phyloP scores from a whole-genome alignment of 2,113 vertebrate species.

The Engraulis encrasicolus region DNA sequence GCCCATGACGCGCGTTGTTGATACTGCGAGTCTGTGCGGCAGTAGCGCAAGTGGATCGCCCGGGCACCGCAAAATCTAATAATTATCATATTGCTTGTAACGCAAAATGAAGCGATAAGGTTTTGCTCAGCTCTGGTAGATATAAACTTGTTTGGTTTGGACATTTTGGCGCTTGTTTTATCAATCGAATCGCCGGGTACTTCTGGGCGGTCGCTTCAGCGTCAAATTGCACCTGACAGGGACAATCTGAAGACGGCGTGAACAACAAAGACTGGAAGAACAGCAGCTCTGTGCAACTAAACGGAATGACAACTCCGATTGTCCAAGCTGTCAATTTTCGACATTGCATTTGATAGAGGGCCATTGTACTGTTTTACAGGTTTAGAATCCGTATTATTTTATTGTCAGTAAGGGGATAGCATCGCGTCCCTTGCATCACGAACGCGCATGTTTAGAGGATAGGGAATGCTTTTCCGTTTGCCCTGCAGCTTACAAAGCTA shows the following conservation, averaged over 20 bases:
- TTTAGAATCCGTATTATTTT: background rate
- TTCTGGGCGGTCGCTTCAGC: background rate
- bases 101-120: no score
- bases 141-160: background rate
- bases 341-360: background rate
- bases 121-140: no score
- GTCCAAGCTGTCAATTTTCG: background rate
- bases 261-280: conserved; percentile 61
- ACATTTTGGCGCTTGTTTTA: background rate
- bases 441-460: background rate
- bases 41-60: conserved; percentile 43
- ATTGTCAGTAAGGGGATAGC: background rate
- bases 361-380: background rate
- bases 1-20: conserved; percentile 55
- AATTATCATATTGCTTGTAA: no score
- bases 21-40: conserved; percentile 44
- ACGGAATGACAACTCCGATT: background rate
- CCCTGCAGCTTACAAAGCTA: background rate
- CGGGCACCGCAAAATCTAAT: background rate
- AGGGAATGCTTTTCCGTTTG: background rate
- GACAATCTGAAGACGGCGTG: conserved; percentile 29
- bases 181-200: background rate
- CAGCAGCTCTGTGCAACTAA: background rate
- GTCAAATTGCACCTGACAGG: conserved; percentile 57
- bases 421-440: background rate